These are phyloP conservation scores for Hylaeus volcanicus DNA, from an alignment of 1,140 invertebrate species.

Conservation along the genomic window DNA sequence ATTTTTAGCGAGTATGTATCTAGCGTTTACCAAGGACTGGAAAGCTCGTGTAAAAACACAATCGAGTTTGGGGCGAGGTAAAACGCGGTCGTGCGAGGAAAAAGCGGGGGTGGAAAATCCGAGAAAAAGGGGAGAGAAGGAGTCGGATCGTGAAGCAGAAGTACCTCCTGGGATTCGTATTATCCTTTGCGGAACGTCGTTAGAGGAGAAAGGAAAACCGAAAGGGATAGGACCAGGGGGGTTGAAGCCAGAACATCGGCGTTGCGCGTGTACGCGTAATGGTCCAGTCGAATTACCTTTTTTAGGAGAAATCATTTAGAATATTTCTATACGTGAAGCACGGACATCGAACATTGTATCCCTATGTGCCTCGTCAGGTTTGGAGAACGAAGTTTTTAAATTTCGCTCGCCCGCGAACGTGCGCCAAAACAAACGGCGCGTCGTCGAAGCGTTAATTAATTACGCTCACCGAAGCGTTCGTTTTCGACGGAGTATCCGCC, in stretches of 20 bases:
- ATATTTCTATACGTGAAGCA: no score
- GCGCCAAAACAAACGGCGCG: not conserved
- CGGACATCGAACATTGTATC: no score
- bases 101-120: not conserved
- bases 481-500: not conserved
- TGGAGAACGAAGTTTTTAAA: not conserved
- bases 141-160: constrained; percentile 50
- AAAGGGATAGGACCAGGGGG: not conserved
- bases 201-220: constrained; percentile 15
- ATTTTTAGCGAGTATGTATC: not conserved
- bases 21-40: constrained; percentile 11
- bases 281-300: no score
- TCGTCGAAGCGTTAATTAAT: constrained; percentile 22
- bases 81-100: constrained; percentile 4
- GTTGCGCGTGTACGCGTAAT: not conserved
- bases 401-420: not conserved
- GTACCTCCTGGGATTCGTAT: constrained; percentile 57
- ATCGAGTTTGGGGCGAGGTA: constrained; percentile 35
- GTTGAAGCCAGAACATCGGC: not conserved
- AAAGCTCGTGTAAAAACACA: constrained; percentile 24
- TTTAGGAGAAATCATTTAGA: no score
- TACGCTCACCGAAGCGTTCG: not conserved
- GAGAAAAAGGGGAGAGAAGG: constrained; percentile 11
- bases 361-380: no score
- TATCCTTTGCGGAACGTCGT: constrained; percentile 58